A percentile compares a stretch with the other conserved stretches of the same genome.
Evolutionary conservation across 2,797 vertebrate genomes (phyloP).

Genomic region (Mus minutoides): DNA sequence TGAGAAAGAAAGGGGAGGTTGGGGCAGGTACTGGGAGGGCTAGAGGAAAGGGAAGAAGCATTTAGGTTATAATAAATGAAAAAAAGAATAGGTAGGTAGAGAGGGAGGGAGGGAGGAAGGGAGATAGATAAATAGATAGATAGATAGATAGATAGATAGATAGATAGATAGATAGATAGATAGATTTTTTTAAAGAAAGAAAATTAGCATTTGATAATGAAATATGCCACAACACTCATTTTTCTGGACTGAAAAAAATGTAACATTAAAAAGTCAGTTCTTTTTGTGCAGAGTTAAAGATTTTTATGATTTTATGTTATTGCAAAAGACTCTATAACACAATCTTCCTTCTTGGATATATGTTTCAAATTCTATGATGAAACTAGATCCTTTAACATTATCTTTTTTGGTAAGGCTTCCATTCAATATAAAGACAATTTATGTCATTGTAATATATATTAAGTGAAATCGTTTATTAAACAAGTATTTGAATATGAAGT

Average conservation of each 20-base stretch:
- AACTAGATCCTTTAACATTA: constrained; percentile 14
- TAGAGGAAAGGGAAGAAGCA: background rate
- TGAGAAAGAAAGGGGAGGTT: background rate
- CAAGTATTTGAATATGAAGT: background rate
- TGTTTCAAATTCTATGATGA: constrained; percentile 49
- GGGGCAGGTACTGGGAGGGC: background rate
- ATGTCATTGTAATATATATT: constrained; percentile 34
- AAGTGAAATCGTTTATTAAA: constrained; percentile 36
- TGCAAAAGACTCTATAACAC: background rate
- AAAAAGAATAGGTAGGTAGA: background rate
- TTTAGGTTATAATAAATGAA: background rate
- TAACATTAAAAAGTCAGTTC: constrained; percentile 19
- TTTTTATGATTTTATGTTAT: background rate
- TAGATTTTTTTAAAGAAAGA: background rate
- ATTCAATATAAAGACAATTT: constrained; percentile 32
- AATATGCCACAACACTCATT: background rate
- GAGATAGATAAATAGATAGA: too few species aligned
- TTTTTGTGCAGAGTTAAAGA: background rate
- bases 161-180: background rate
- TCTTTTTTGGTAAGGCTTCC: constrained; percentile 26
- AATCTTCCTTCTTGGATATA: constrained; percentile 4
- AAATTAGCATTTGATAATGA: background rate
- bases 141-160: too few species aligned
- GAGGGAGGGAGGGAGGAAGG: too few species aligned
- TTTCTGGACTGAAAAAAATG: constrained; percentile 19